These are phyloP conservation scores for Euphonia xanthogaster DNA, from an alignment of 2,797 vertebrate species.

Conservation along the genomic window DNA sequence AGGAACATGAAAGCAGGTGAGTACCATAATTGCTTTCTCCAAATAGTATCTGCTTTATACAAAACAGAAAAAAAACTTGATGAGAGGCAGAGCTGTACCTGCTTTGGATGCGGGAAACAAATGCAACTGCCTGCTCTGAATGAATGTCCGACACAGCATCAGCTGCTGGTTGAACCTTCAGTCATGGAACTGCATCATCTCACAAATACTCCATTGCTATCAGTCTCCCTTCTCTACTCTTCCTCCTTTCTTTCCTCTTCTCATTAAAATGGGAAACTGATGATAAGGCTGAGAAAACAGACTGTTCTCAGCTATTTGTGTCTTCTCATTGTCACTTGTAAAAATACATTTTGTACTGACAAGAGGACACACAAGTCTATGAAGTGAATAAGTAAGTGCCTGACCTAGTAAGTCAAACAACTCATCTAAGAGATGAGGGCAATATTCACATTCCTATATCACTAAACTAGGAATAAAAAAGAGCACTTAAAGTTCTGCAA, in stretches of 20 bases:
- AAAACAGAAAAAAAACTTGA: not conserved
- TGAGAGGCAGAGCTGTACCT: not conserved
- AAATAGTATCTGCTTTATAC: not conserved
- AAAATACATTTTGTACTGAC: constrained; percentile 13
- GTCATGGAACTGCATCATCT: not conserved
- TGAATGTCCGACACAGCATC: not conserved
- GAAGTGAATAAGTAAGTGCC: not conserved
- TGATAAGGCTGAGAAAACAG: not conserved
- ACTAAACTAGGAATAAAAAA: not conserved
- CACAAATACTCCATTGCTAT: not conserved
- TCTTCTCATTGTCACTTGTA: not conserved
- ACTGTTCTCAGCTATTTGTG: not conserved
- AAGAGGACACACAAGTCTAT: not conserved
- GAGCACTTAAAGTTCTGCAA: not conserved
- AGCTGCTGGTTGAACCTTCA: not conserved
- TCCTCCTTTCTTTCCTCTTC: not conserved
- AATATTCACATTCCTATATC: not conserved
- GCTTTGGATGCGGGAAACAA: not conserved
- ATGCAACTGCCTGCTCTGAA: not conserved
- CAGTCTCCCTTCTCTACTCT: not conserved
- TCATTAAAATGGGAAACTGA: not conserved
- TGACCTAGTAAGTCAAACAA: constrained; percentile 3
- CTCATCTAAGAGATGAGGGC: not conserved
- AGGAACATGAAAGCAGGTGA: not conserved
- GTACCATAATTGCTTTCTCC: not conserved